Conservation (phyloP, 2,888 invertebrate species). For the Taenaris catops region DNA sequence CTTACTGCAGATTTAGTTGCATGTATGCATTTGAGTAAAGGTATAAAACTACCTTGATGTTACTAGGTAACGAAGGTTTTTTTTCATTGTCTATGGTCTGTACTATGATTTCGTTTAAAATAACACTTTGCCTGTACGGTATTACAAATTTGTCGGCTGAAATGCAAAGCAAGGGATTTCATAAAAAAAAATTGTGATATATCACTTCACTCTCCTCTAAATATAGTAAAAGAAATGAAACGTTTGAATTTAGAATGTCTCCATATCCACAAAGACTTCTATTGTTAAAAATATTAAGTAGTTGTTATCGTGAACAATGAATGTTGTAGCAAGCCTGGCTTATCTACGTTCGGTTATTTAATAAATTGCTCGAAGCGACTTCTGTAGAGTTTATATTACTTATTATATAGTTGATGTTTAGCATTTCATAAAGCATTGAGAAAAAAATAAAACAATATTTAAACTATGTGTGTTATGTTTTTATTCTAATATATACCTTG, state of each 20-base stretch:
- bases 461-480: slow-evolving; percentile 14
- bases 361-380: slow-evolving; percentile 35
- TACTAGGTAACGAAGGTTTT: too few species aligned
- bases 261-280: slow-evolving; percentile 16
- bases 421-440: slow-evolving; percentile 49
- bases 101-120: too few species aligned
- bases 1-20: too few species aligned
- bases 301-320: slow-evolving; percentile 5
- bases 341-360: slow-evolving; percentile 26
- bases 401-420: slow-evolving; percentile 52
- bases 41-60: too few species aligned
- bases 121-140: too few species aligned
- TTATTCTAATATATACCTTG: slow-evolving; percentile 4
- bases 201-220: slow-evolving; percentile 17
- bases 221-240: not conserved
- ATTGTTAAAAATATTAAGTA: slow-evolving; percentile 14
- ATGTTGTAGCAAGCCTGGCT: slow-evolving; percentile 32
- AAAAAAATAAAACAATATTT: slow-evolving; percentile 36
- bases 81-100: too few species aligned
- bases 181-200: too few species aligned
- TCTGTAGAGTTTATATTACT: slow-evolving; percentile 40
- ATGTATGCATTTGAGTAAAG: too few species aligned
- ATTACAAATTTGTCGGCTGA: too few species aligned
- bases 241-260: slow-evolving; percentile 8
- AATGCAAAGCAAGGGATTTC: too few species aligned